A percentile compares a stretch with the other conserved stretches of the same genome.
phyloP scores from a whole-genome alignment of 2,797 vertebrate genomes.

The Taenioides sp. region DNA sequence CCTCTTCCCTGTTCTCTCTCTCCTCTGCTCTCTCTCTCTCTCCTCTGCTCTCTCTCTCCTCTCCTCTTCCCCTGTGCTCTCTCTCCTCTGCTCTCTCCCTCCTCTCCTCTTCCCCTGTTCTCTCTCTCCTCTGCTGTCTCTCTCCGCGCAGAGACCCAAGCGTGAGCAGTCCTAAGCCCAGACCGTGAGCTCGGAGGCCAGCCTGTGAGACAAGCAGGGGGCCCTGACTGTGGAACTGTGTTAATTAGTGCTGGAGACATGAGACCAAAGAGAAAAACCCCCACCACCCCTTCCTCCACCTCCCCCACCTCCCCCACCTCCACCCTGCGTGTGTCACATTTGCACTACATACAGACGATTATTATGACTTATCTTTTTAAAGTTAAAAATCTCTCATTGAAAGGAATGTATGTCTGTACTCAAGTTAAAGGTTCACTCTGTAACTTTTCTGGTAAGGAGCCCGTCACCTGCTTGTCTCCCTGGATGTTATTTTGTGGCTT shows the following conservation, averaged over 20 bases:
- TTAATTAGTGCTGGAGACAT: constrained; percentile 79
- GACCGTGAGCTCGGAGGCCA: constrained; percentile 53
- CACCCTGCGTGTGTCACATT: constrained; percentile 8
- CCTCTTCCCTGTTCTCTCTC: too few relatives aligned
- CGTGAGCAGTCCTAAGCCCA: constrained; percentile 22
- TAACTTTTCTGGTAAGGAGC: too few relatives aligned
- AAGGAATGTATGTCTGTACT: too few relatives aligned
- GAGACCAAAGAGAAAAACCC: constrained; percentile 63
- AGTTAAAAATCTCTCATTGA: not conserved
- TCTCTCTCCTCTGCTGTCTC: constrained; percentile 45
- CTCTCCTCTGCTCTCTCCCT: too few relatives aligned
- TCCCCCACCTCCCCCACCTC: constrained; percentile 19
- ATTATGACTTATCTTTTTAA: not conserved
- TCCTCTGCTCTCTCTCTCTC: too few relatives aligned
- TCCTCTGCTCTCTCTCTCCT: too few relatives aligned
- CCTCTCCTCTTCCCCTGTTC: too few relatives aligned
- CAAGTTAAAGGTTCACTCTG: too few relatives aligned
- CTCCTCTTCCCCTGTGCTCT: too few relatives aligned
- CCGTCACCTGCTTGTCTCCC: too few relatives aligned
- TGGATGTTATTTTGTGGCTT: too few relatives aligned
- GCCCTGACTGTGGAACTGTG: constrained; percentile 67
- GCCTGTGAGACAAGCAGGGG: constrained; percentile 52
- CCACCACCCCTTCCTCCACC: constrained; percentile 57
- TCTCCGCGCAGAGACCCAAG: constrained; percentile 4
- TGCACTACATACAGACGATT: not conserved